Evolutionary conservation across 2,113 vertebrate genomes (phyloP).

Genomic region (Mohoua ochrocephala): DNA sequence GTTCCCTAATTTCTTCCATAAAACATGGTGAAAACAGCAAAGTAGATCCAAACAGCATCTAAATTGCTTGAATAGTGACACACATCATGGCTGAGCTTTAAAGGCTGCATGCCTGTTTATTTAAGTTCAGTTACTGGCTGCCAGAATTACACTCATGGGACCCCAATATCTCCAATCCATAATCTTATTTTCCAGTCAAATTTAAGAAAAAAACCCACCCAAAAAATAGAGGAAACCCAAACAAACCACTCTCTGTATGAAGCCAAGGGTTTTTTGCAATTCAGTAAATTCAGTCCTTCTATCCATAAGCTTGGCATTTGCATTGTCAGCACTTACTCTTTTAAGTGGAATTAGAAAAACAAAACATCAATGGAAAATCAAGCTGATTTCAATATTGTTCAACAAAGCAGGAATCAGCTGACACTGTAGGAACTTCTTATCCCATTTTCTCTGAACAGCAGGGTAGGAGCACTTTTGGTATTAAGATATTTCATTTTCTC

Average conservation of each 20-base stretch:
- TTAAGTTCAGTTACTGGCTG: background rate
- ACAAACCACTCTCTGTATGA: background rate
- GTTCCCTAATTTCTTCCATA: background rate
- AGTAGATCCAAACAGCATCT: background rate
- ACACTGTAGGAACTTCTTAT: slow-evolving; percentile 46
- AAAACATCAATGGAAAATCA: slow-evolving; percentile 60
- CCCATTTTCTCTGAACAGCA: slow-evolving; percentile 37
- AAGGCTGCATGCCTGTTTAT: background rate
- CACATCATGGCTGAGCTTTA: background rate
- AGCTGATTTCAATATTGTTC: slow-evolving; percentile 62
- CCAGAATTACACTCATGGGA: background rate
- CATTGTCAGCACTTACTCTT: slow-evolving; percentile 32
- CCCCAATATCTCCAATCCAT: background rate
- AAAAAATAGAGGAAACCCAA: background rate
- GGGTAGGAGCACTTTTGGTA: background rate
- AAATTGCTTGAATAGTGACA: background rate
- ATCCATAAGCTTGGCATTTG: slow-evolving; percentile 6
- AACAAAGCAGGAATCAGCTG: slow-evolving; percentile 51
- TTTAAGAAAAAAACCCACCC: background rate
- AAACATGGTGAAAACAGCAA: background rate
- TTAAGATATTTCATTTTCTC: slow-evolving; percentile 16
- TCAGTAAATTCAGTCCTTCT: slow-evolving; percentile 8
- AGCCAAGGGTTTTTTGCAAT: background rate
- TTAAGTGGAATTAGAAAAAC: slow-evolving; percentile 53
- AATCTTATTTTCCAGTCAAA: slow-evolving; percentile 14